phyloP scores from a whole-genome alignment of 2,888 invertebrate species.

The Hypomecis punctinalis region DNA sequence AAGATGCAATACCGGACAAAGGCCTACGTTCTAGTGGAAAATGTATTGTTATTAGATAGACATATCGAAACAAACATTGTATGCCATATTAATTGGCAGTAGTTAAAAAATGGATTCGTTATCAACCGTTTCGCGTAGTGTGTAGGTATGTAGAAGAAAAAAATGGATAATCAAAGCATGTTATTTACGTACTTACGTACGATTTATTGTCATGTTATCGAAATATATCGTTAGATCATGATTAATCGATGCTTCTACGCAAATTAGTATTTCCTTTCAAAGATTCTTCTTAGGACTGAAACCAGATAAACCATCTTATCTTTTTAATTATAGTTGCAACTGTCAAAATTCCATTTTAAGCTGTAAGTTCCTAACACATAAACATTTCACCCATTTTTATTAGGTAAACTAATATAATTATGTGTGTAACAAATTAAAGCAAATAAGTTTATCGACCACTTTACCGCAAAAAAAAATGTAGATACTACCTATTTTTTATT shows the following conservation, averaged over 20 bases:
- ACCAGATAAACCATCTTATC: constrained; percentile 19
- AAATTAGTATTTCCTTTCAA: constrained; percentile 66
- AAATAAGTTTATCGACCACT: background rate
- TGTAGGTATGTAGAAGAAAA: constrained; percentile 75
- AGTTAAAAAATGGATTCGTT: constrained; percentile 75
- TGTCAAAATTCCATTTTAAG: constrained; percentile 13
- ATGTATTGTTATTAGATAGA: constrained; percentile 68
- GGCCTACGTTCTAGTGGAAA: constrained; percentile 78
- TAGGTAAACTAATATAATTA: background rate
- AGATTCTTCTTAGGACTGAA: constrained; percentile 39
- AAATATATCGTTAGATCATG: constrained; percentile 75
- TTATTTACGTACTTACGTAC: constrained; percentile 75
- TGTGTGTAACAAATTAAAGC: background rate
- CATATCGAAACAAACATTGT: constrained; percentile 59
- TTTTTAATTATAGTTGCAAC: background rate
- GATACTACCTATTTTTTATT: too few relatives aligned
- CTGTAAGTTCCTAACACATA: background rate
- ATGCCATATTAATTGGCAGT: constrained; percentile 71
- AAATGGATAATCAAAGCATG: constrained; percentile 66
- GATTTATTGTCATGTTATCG: constrained; percentile 79
- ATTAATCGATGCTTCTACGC: constrained; percentile 71
- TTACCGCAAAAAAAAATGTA: background rate
- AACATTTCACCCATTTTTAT: background rate
- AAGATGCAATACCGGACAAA: constrained; percentile 49
- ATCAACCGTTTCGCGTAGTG: constrained; percentile 72